A percentile compares a stretch with the other conserved stretches of the same genome.
Conservation (phyloP, 2,888 invertebrate species). For the Carcina quercana region DNA sequence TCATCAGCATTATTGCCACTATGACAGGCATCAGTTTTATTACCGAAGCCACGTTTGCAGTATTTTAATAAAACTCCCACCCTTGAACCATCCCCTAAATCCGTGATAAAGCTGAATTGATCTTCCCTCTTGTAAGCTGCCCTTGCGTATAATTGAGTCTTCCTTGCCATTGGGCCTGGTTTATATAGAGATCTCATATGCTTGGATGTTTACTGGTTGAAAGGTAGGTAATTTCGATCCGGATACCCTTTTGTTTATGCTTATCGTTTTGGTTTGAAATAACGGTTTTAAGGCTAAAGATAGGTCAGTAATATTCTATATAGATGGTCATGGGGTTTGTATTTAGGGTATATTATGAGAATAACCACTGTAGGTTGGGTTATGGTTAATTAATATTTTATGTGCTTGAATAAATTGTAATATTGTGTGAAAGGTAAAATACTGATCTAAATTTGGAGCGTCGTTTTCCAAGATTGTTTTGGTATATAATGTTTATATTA, state of each 20-base stretch:
- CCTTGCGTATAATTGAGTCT: constrained; percentile 72
- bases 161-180: constrained; percentile 59
- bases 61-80: constrained; percentile 2
- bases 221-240: constrained; percentile 12
- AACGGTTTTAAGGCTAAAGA: not conserved
- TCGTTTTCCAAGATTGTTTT: too few species aligned
- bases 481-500: too few species aligned
- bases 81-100: constrained; percentile 24
- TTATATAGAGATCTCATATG: constrained; percentile 30
- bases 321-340: not conserved
- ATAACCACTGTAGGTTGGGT: not conserved
- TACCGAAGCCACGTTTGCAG: not conserved
- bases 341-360: not conserved
- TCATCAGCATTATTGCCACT: not conserved
- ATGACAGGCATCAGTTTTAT: not conserved
- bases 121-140: constrained; percentile 59
- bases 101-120: constrained; percentile 66
- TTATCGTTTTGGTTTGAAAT: constrained; percentile 4
- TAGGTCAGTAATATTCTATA: not conserved
- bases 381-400: not conserved
- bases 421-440: not conserved
- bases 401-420: not conserved
- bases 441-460: too few species aligned
- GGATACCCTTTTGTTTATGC: constrained; percentile 12
- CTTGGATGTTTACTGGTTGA: constrained; percentile 45